Conservation (phyloP, 2,888 invertebrate species). For the Philaethria dido region DNA sequence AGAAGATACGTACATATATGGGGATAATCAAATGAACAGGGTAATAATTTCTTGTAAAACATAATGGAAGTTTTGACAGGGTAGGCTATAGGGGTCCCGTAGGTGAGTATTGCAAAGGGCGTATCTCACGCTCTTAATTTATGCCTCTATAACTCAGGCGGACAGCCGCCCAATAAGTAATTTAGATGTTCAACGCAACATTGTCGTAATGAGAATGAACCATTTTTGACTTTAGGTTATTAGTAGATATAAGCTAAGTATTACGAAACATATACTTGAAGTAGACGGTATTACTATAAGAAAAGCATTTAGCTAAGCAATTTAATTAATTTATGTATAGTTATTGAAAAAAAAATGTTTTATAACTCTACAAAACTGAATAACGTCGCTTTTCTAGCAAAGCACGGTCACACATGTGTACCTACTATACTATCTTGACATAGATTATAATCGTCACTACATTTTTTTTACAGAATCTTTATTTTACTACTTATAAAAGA, state of each 20-base stretch:
- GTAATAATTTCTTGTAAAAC: slow-evolving; percentile 56
- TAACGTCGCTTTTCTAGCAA: no score
- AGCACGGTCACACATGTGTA: no score
- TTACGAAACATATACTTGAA: not conserved
- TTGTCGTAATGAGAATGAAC: slow-evolving; percentile 77
- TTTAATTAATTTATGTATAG: not conserved
- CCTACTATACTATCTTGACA: no score
- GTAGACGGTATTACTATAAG: slow-evolving; percentile 17
- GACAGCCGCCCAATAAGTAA: slow-evolving; percentile 78
- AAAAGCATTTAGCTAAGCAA: not conserved
- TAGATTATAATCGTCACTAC: no score
- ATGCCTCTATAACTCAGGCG: slow-evolving; percentile 79
- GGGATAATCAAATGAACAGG: slow-evolving; percentile 54
- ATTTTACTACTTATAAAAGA: not conserved
- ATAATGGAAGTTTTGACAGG: slow-evolving; percentile 51
- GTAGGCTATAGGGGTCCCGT: slow-evolving; percentile 53
- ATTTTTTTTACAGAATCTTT: no score
- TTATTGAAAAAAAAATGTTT: no score
- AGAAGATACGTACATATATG: slow-evolving; percentile 33
- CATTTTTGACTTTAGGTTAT: slow-evolving; percentile 50
- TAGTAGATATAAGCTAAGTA: slow-evolving; percentile 18
- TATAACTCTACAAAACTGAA: not conserved
- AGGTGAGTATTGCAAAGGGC: slow-evolving; percentile 65
- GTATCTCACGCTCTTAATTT: slow-evolving; percentile 71
- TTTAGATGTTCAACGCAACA: slow-evolving; percentile 80